Evolutionary conservation across 2,797 vertebrate genomes (phyloP).

Genomic region (Aeoliscus strigatus): DNA sequence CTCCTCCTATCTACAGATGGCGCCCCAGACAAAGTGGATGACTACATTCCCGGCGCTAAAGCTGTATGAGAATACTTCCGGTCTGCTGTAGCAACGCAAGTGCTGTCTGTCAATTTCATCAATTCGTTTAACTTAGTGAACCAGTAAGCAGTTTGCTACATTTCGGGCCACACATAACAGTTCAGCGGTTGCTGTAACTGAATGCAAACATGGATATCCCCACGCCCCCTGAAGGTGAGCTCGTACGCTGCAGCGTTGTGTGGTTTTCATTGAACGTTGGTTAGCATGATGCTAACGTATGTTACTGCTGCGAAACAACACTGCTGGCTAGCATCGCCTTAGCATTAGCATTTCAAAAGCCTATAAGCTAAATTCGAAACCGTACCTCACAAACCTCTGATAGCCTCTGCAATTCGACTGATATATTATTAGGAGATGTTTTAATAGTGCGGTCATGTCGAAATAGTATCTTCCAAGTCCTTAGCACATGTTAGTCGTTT

Average conservation of each 20-base stretch:
- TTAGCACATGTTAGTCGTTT: no score
- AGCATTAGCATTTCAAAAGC: background rate
- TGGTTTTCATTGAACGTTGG: constrained; percentile 7
- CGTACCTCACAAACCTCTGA: background rate
- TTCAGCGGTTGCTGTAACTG: constrained; percentile 2
- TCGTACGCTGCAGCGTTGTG: background rate
- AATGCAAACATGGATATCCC: constrained; percentile 65
- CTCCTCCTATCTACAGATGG: background rate
- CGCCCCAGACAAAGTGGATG: constrained; percentile 2
- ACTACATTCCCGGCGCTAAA: background rate
- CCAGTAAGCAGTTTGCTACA: background rate
- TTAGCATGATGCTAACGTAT: constrained; percentile 22
- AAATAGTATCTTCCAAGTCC: no score
- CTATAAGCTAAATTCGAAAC: background rate
- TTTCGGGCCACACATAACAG: background rate
- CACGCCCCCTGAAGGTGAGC: constrained; percentile 69
- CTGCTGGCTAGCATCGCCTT: background rate
- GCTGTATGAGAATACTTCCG: constrained; percentile 28
- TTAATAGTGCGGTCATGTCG: no score
- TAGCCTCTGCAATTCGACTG: background rate
- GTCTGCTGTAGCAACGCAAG: constrained; percentile 4
- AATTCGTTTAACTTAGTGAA: background rate
- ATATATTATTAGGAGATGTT: background rate
- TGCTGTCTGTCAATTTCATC: constrained; percentile 1
- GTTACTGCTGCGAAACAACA: no score